Conservation (phyloP, 1,140 invertebrate species). For the Heliothis subflexa region DNA sequence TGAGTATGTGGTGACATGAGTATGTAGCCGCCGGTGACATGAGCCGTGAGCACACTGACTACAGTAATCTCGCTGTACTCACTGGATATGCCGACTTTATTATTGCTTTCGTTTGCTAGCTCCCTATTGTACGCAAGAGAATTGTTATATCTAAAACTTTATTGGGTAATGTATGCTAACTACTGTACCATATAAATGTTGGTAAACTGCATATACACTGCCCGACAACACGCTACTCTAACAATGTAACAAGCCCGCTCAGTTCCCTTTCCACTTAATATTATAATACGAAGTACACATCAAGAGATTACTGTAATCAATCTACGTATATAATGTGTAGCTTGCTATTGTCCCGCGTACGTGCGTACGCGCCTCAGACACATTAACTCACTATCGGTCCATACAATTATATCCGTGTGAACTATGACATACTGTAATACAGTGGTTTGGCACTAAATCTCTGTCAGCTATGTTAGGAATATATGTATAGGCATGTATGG, state of each 20-base stretch:
- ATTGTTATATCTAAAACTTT: slow-evolving; percentile 24
- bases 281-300: slow-evolving; percentile 48
- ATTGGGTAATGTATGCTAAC: slow-evolving; percentile 30
- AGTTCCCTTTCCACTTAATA: slow-evolving; percentile 42
- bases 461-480: slow-evolving; percentile 60
- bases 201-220: slow-evolving; percentile 29
- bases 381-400: slow-evolving; percentile 54
- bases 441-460: slow-evolving; percentile 79
- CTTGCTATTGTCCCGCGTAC: slow-evolving; percentile 60
- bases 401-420: slow-evolving; percentile 53
- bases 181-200: slow-evolving; percentile 39
- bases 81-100: slow-evolving; percentile 23
- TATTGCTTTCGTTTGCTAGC: slow-evolving; percentile 34
- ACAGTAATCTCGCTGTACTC: slow-evolving; percentile 54
- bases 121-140: slow-evolving; percentile 38
- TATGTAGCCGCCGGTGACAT: slow-evolving; percentile 48
- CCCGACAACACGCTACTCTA: slow-evolving; percentile 19
- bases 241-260: slow-evolving; percentile 21
- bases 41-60: slow-evolving; percentile 50
- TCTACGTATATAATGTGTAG: slow-evolving; percentile 45
- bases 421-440: slow-evolving; percentile 57
- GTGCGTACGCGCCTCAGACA: not conserved
- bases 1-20: slow-evolving; percentile 62
- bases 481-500: slow-evolving; percentile 45
- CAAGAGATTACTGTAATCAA: slow-evolving; percentile 58